Evolutionary conservation across 1,140 invertebrate genomes (phyloP).

Genomic region (Rhopalosiphum maidis): DNA sequence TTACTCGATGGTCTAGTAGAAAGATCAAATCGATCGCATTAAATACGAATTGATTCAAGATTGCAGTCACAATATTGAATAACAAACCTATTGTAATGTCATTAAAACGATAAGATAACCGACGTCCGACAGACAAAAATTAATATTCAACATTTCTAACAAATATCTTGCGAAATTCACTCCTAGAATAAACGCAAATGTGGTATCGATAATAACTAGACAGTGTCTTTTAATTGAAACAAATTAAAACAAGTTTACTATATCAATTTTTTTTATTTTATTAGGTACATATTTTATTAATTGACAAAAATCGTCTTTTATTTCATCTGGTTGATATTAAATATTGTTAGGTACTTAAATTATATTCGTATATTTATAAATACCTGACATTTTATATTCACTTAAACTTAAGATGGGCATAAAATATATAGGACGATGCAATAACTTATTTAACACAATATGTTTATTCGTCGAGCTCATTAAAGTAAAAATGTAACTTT

Average conservation of each 20-base stretch:
- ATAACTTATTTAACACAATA: background rate
- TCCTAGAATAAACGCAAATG: background rate
- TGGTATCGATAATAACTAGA: background rate
- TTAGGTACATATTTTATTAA: background rate
- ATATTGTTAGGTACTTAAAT: background rate
- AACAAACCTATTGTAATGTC: background rate
- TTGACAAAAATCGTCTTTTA: background rate
- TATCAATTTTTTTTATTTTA: background rate
- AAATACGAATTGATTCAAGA: background rate
- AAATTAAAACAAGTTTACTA: background rate
- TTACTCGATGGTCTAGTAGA: background rate
- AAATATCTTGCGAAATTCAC: background rate
- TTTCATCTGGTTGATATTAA: background rate
- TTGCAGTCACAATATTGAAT: background rate
- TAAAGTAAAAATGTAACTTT: background rate
- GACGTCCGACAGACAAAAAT: background rate
- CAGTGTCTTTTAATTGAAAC: background rate
- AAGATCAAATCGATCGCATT: background rate
- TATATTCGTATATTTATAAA: background rate
- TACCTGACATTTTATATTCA: background rate
- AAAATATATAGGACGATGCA: background rate
- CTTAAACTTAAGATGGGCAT: background rate
- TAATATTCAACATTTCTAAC: background rate
- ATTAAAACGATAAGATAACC: background rate
- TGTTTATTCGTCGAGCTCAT: background rate